Base-by-base conservation (phyloP, 2,888 invertebrate species). In the Quadriops clusia region DNA sequence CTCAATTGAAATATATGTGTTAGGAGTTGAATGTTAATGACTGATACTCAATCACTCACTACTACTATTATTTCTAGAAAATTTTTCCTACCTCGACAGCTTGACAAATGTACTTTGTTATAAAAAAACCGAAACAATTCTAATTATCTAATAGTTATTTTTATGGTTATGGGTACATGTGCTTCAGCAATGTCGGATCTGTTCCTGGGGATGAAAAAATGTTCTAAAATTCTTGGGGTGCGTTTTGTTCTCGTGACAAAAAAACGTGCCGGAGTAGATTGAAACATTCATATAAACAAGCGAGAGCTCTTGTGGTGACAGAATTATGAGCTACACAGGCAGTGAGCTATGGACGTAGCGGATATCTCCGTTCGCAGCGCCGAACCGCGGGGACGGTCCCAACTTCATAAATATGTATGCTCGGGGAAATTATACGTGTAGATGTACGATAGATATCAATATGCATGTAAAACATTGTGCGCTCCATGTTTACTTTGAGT, bases 401-500 rank as follows among this genome's bases (percentile, higher is more conserved):
- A 39, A 15, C 49, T 53, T 56, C 55, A 58, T 58, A 58, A 58
- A 58, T 59, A 58, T 59, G 56, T 51, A 58, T 54, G 50, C 43
- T 42, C 43, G 40, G 49, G 51, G 51, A 55, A 58, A 57, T 58
- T 57, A 58, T 59, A 54, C 52, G 54, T 57, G 56, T 56, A 58
- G 57, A 59, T 58, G 53, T 51, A 50, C 55, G 56, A 58, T 55
- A 58, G 59, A 59, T 59, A 59, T 59, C 59, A 59, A 60, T 60
- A 60, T 59, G 58, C 56, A 60, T 60, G 60, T 60, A 58, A n/a
- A 59, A 59, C 59, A 58, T 58, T 54, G 52, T 52, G 54, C 53
- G 53, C 53, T 54, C 52, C 53, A 50, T 58, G 58, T 59, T 56
- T 46, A 43, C 48, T 44, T 45, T 54, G 54, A 57, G 46, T 58